Evolutionary conservation across 2,888 invertebrate species (phyloP), one percentile per base, ranked within the genome.

Genomic region (Ornithoptera priamus): DNA sequence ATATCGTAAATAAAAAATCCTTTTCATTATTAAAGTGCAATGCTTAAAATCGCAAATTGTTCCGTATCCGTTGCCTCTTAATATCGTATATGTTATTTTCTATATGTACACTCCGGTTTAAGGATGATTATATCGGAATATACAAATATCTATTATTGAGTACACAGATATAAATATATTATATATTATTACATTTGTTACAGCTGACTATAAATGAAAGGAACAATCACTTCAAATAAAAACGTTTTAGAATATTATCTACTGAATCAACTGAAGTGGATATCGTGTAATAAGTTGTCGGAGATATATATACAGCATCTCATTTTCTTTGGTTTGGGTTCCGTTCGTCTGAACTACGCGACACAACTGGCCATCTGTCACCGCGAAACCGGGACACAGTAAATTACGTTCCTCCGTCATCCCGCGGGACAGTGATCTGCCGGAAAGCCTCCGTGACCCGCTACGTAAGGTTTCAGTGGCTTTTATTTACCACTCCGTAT

Each of bases 361-460:
- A 85, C 84, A 83, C 78, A 80, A 78, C 80, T 80, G 81, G 78
- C 87, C 89, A 90, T 91, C 89, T 88, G 89, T 91, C 90, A 90
- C 87, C 77, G 82, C 73, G 81, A 79, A 81, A 81, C 83, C 78
- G 87, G 83, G 83, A 80, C 83, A 80, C 84, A 85, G 88, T 90
- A 88, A 89, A 89, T 91, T 89, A 88, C 88, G 78, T 75, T 87
- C 89, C 88, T 89, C 86, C 89, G 84, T 89, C 89, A 88, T 87
- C 83, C 85, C 85, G 74, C 77, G 78, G 84, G 81, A 80, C 77
- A 78, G 79, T 84, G 85, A 83, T 86, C 87, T 82, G 82, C 73
- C 73, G 76, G 78, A 70, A 62, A 69, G 50, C 62, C 66, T 69
- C 60, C 69, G 69, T 69, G 72, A 73, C 72, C 72, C 59, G 71